These are phyloP conservation scores for Plecturocebus donacophilus DNA, from an alignment of 2,113 vertebrate species.

Conservation along the genomic window DNA sequence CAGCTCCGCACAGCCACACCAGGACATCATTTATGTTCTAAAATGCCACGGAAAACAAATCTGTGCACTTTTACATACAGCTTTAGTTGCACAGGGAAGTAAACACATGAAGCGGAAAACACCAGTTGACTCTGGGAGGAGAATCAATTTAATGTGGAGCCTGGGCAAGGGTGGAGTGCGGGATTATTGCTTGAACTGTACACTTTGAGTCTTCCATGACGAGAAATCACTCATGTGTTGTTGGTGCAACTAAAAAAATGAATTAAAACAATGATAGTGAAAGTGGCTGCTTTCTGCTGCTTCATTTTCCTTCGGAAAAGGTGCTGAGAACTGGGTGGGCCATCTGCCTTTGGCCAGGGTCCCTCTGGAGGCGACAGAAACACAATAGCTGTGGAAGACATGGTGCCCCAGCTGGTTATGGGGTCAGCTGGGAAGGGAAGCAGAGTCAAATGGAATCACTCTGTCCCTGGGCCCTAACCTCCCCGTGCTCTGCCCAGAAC, in stretches of 20 bases:
- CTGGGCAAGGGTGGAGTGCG: accelerated
- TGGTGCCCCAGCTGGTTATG: not conserved
- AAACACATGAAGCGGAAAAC: accelerated
- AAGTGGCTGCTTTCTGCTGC: not conserved
- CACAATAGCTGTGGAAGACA: accelerated
- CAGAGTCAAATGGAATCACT: accelerated
- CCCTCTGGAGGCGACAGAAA: not conserved
- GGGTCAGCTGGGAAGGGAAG: accelerated
- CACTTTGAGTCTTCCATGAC: accelerated
- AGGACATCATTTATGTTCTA: accelerated
- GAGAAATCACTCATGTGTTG: not conserved
- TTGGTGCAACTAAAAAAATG: not conserved
- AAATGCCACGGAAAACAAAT: not conserved
- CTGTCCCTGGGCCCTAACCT: accelerated
- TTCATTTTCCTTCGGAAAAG: not conserved
- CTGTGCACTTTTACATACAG: accelerated
- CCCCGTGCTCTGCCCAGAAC: not conserved
- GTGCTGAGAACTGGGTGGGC: accelerated
- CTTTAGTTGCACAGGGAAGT: not conserved
- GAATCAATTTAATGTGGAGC: accelerated
- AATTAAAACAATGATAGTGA: not conserved
- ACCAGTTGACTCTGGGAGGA: accelerated
- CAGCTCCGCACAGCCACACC: accelerated
- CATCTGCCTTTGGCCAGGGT: accelerated
- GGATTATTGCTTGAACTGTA: accelerated